Percentiles rank a stretch among this genome's conserved stretches.
Evolutionary conservation across 2,113 vertebrate species (phyloP).

Genomic region (Dinomys branickii): DNA sequence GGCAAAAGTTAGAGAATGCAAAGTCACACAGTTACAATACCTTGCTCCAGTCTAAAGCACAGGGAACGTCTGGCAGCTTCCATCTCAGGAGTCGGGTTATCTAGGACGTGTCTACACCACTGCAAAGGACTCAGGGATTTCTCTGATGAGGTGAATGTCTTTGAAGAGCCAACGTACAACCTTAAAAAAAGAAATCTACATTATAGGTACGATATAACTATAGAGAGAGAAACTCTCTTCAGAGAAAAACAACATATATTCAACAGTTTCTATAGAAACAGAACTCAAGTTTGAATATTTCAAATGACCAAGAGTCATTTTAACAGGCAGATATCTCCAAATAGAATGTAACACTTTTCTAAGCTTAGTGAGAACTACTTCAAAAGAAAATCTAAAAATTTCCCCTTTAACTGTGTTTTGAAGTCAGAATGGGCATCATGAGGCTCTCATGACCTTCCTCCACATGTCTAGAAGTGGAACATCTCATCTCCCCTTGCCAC

Average conservation of each 20-base stretch:
- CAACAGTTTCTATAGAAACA: conserved; percentile 28
- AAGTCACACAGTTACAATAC: conserved; percentile 81
- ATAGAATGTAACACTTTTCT: not conserved
- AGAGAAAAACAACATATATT: conserved; percentile 32
- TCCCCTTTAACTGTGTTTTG: not conserved
- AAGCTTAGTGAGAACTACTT: not conserved
- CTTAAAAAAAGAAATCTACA: conserved; percentile 87
- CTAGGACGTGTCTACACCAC: conserved; percentile 97
- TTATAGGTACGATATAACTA: conserved; percentile 63
- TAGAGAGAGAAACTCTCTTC: not conserved
- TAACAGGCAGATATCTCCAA: conserved; percentile 29
- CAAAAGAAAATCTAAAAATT: not conserved
- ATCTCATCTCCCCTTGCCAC: not conserved
- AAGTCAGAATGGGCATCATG: not conserved
- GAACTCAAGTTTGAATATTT: conserved; percentile 2
- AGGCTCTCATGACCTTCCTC: not conserved
- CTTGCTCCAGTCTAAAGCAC: conserved; percentile 97
- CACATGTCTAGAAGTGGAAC: not conserved
- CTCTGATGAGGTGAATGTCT: conserved; percentile 85
- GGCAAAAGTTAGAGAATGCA: not conserved
- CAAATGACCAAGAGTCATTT: conserved; percentile 25
- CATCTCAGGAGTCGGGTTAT: conserved; percentile 95
- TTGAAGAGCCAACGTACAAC: conserved; percentile 93
- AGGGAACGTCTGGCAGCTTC: conserved; percentile 95
- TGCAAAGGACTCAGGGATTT: conserved; percentile 91